These are phyloP conservation scores for Candidula unifasciata DNA, from an alignment of 2,888 invertebrate genomes.

Conservation along the genomic window DNA sequence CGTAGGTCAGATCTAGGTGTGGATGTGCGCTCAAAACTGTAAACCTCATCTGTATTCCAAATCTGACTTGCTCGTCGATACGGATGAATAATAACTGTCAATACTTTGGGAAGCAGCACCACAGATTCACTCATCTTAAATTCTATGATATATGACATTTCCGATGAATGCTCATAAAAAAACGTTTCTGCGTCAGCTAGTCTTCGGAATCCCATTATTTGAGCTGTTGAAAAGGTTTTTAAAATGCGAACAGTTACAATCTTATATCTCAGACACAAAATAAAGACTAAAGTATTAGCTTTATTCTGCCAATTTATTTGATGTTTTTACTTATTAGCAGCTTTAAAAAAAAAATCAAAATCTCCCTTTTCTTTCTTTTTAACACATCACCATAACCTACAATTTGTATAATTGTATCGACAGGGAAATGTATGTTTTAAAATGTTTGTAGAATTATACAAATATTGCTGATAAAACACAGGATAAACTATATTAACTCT, in stretches of 20 bases:
- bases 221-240: not conserved
- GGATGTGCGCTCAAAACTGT: not conserved
- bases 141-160: conserved; percentile 32
- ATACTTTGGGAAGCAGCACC: not conserved
- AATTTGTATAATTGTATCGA: no score
- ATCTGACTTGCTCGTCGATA: conserved; percentile 26
- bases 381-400: no score
- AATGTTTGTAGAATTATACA: no score
- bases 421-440: no score
- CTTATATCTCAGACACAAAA: not conserved
- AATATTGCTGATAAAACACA: no score
- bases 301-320: no score
- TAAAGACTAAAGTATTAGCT: no score
- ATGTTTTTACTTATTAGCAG: no score
- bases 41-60: conserved; percentile 29
- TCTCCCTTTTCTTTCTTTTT: no score
- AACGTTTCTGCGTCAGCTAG: conserved; percentile 1
- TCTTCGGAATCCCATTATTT: conserved; percentile 20
- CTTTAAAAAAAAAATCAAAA: no score
- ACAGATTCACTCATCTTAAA: conserved; percentile 13
- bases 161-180: not conserved
- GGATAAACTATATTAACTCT: no score
- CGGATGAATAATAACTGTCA: conserved; percentile 25
- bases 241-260: not conserved
- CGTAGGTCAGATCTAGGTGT: conserved; percentile 5